Conservation (phyloP, 2,797 vertebrate species). For the Sebastes diaconus region DNA sequence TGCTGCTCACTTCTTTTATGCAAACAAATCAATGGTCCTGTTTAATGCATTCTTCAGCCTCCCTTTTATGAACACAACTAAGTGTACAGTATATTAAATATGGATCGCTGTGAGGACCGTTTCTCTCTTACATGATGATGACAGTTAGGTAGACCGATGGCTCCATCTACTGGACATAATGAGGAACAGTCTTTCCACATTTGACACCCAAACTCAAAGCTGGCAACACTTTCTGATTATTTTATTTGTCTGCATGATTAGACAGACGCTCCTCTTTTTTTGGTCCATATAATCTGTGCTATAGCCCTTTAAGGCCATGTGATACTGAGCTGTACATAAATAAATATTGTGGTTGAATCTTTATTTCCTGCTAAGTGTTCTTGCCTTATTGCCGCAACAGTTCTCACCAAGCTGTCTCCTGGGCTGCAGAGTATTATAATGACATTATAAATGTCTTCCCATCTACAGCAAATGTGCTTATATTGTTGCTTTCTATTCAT, state of each 20-base stretch:
- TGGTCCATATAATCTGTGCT: neutral
- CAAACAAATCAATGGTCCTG: conserved; percentile 3
- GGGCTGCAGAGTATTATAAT: neutral
- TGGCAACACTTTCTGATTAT: neutral
- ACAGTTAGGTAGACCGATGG: neutral
- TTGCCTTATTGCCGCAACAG: neutral
- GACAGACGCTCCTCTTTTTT: neutral
- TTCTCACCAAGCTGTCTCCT: neutral
- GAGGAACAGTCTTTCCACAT: neutral
- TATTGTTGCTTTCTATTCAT: neutral
- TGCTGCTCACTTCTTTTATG: conserved; percentile 24
- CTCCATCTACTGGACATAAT: conserved; percentile 57
- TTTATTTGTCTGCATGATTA: neutral
- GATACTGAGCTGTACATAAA: neutral
- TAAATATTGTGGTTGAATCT: neutral
- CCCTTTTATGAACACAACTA: neutral
- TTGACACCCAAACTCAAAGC: neutral
- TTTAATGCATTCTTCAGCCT: conserved; percentile 3
- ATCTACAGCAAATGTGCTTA: neutral
- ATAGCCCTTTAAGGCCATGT: neutral
- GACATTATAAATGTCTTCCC: neutral
- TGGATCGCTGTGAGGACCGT: neutral
- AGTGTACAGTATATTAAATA: neutral
- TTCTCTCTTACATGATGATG: too few species aligned
- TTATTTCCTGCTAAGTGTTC: neutral